Conservation (phyloP, 2,797 vertebrate genomes). For the Falco cherrug region DNA sequence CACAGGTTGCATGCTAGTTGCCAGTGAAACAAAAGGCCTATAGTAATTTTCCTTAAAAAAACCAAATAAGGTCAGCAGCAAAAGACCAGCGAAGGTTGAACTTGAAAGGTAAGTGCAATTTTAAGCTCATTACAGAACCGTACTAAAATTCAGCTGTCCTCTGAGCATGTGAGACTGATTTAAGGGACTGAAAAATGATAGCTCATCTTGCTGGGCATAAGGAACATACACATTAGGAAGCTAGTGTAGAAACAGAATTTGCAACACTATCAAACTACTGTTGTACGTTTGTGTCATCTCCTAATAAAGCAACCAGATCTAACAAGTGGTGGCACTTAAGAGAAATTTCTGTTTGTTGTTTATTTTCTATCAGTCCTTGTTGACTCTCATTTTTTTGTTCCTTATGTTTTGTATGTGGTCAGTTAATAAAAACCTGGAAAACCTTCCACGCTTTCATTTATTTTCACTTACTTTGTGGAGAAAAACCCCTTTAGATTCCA, state of each 20-base stretch:
- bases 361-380: background rate
- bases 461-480: background rate
- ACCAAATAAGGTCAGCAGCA: background rate
- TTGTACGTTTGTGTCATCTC: background rate
- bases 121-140: background rate
- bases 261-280: background rate
- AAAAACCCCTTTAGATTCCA: background rate
- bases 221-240: background rate
- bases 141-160: background rate
- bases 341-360: background rate
- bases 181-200: background rate
- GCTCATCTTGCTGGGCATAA: background rate
- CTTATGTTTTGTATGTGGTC: background rate
- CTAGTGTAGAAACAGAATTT: background rate
- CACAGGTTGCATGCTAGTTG: background rate
- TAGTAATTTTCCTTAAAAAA: background rate
- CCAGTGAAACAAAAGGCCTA: background rate
- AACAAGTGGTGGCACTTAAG: background rate
- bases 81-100: background rate
- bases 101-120: background rate
- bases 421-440: background rate
- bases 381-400: background rate
- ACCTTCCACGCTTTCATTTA: background rate
- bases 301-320: background rate
- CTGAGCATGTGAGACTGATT: background rate